Conservation (phyloP, 2,113 vertebrate genomes). For the human region DNA sequence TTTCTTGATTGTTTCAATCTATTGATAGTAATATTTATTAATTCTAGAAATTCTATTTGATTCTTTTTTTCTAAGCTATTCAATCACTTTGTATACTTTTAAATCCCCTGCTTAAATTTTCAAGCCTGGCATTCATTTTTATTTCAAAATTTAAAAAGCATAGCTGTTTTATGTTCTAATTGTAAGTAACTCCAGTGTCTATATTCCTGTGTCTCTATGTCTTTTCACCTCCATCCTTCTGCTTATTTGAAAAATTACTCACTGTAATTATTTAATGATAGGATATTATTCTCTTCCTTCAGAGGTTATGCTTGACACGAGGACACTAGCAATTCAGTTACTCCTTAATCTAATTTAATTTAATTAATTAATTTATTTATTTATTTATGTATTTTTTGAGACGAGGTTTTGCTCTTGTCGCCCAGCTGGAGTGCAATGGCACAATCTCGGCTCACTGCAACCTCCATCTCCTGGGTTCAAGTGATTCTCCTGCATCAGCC, state of each 20-base stretch:
- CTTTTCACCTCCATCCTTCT: rapidly evolving
- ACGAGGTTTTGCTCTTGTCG: too few species aligned
- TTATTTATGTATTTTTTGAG: too few species aligned
- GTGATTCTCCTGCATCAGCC: too few species aligned
- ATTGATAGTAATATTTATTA: background rate
- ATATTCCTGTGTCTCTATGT: background rate
- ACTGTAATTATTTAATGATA: background rate
- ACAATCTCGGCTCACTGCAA: too few species aligned
- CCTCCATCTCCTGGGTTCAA: too few species aligned
- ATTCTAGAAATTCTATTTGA: background rate
- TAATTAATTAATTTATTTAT: too few species aligned
- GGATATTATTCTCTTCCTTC: background rate
- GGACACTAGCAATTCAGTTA: background rate
- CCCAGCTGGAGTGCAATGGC: too few species aligned
- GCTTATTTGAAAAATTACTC: background rate
- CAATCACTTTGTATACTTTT: background rate
- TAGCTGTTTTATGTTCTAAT: background rate
- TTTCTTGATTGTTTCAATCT: background rate
- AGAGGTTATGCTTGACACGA: background rate
- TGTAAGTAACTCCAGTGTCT: background rate
- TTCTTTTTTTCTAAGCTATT: background rate
- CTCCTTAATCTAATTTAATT: background rate
- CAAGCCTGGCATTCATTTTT: background rate
- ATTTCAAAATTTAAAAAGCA: background rate
- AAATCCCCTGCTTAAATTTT: background rate